Conservation (phyloP, 2,113 vertebrate genomes). For the Prionailurus bengalensis region DNA sequence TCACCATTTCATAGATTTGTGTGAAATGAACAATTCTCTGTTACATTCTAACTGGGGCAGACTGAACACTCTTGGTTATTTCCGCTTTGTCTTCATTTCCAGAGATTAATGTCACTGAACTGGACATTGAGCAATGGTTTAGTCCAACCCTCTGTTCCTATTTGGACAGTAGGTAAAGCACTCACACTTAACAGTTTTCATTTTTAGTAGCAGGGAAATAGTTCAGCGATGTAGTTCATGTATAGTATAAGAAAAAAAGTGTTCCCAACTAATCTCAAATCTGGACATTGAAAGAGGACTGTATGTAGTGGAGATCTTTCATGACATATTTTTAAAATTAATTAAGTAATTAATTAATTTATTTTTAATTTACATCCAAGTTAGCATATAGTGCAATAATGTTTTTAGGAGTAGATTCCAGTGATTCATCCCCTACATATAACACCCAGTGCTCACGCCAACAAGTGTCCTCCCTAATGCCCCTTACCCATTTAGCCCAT, state of each 20-base stretch:
- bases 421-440: too few relatives aligned
- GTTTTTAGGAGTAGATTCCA: too few relatives aligned
- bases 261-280: slow-evolving; percentile 12
- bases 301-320: not conserved
- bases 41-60: not conserved
- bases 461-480: too few relatives aligned
- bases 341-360: too few relatives aligned
- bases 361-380: too few relatives aligned
- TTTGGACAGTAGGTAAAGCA: not conserved
- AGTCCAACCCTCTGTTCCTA: not conserved
- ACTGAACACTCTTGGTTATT: not conserved
- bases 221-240: not conserved
- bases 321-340: not conserved
- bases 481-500: too few relatives aligned
- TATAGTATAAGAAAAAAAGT: not conserved
- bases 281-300: not conserved
- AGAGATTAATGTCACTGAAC: slow-evolving; percentile 45
- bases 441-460: too few relatives aligned
- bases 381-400: too few relatives aligned
- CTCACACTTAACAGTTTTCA: not conserved
- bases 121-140: slow-evolving; percentile 12
- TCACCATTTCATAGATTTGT: not conserved
- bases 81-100: slow-evolving; percentile 62
- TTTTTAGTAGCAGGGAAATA: slow-evolving; percentile 27
- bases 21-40: not conserved